Conservation (phyloP, 64 coral and sea anemone species). For the Stichodactyla helianthus region DNA sequence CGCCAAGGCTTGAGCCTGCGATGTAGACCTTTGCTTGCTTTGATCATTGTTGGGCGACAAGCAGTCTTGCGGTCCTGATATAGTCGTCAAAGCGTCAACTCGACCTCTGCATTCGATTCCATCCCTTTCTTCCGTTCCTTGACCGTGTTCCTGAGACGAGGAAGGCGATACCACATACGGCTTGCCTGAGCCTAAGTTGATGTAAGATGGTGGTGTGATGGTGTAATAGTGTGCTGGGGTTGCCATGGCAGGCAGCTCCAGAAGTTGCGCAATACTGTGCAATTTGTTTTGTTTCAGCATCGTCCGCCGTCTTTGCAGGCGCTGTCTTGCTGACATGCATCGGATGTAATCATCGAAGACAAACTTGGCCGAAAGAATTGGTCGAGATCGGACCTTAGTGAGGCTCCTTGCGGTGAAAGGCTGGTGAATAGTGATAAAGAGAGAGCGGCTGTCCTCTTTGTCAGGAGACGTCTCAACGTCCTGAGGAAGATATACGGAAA, state of each 20-base stretch:
- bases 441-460: conserved; percentile 94
- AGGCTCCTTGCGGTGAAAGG: conserved; percentile 82
- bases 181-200: conserved; percentile 58
- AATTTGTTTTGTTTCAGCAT: conserved; percentile 91
- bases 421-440: conserved; percentile 97
- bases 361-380: conserved; percentile 92
- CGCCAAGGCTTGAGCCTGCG: conserved; percentile 25
- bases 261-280: conserved; percentile 88
- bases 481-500: conserved; percentile 25
- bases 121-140: not conserved
- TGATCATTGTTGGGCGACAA: not conserved
- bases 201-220: conserved; percentile 83
- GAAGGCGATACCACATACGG: conserved; percentile 29
- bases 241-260: conserved; percentile 91
- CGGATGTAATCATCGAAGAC: conserved; percentile 99
- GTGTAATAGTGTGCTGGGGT: conserved; percentile 80
- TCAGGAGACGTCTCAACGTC: conserved; percentile 96
- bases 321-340: conserved; percentile 96
- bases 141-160: conserved; percentile 22
- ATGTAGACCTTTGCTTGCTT: not conserved
- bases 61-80: not conserved
- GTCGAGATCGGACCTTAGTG: conserved; percentile 79
- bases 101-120: conserved; percentile 5
- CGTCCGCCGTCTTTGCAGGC: conserved; percentile 80
- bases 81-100: conserved; percentile 27